These are phyloP conservation scores for Drosophila lowei DNA, from an alignment of 1,140 invertebrate species.

Conservation along the genomic window DNA sequence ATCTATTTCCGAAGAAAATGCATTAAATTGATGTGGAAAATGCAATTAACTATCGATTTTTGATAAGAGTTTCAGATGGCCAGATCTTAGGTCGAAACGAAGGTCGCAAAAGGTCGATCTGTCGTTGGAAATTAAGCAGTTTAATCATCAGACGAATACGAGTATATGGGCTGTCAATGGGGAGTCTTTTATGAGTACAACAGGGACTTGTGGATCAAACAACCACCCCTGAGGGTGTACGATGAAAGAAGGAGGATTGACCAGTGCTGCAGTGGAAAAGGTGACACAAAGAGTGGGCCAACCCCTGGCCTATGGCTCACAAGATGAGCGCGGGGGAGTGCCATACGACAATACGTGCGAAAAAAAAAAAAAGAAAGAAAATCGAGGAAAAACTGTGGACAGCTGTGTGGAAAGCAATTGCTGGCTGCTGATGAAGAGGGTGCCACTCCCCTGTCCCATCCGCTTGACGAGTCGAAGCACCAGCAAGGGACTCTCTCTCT, in stretches of 20 bases:
- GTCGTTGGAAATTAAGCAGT: conserved; percentile 57
- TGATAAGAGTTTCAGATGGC: conserved; percentile 52
- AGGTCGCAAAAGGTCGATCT: too few species aligned
- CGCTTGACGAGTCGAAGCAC: too few species aligned
- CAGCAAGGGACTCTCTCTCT: too few species aligned
- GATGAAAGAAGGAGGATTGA: too few species aligned
- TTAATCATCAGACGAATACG: conserved; percentile 37
- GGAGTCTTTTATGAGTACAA: conserved; percentile 12
- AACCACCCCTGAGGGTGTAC: conserved; percentile 9
- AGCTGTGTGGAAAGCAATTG: conserved; percentile 74
- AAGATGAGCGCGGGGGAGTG: too few species aligned
- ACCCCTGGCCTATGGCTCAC: too few species aligned
- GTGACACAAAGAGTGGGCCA: too few species aligned
- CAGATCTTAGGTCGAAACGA: too few species aligned
- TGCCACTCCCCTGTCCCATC: conserved; percentile 2
- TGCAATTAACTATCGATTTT: conserved; percentile 70
- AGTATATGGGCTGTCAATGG: conserved; percentile 33
- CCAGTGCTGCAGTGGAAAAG: too few species aligned
- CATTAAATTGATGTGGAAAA: conserved; percentile 48
- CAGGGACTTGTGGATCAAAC: conserved; percentile 9
- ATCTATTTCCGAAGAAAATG: conserved; percentile 29
- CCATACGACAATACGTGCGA: conserved; percentile 61
- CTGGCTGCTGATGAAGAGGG: conserved; percentile 38
- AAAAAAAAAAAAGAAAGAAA: conserved; percentile 53
- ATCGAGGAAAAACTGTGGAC: conserved; percentile 65